A percentile compares a stretch with the other conserved stretches of the same genome.
These are phyloP conservation scores for Lineus longissimus DNA, from an alignment of 1,140 invertebrate genomes.

Conservation along the genomic window DNA sequence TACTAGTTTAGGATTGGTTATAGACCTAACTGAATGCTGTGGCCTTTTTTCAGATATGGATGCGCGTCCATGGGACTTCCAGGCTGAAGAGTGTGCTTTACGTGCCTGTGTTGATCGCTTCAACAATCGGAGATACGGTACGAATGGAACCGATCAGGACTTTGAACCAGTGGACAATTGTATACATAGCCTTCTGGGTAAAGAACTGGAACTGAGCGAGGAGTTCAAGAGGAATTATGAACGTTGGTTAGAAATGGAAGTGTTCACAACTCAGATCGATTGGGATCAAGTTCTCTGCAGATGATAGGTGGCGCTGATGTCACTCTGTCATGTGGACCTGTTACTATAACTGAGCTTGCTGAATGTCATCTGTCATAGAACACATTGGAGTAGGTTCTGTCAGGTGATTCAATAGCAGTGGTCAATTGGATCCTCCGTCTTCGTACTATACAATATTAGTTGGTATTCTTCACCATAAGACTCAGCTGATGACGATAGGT, in stretches of 20 bases:
- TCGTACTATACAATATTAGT: too few relatives aligned
- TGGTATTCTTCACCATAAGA: too few relatives aligned
- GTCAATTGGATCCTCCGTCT: too few relatives aligned
- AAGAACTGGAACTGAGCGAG: conserved; percentile 73
- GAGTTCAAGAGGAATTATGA: conserved; percentile 97
- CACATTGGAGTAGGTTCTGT: too few relatives aligned
- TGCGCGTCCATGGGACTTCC: conserved; percentile 96
- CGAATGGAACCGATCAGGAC: conserved; percentile 58
- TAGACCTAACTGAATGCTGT: too few relatives aligned
- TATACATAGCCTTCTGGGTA: conserved; percentile 76
- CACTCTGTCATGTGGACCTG: too few relatives aligned
- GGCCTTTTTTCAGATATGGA: conserved; percentile 75
- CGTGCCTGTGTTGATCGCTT: conserved; percentile 91
- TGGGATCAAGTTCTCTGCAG: conserved; percentile 60
- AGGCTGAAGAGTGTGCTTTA: conserved; percentile 94
- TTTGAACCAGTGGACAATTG: conserved; percentile 82
- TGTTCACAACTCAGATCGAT: conserved; percentile 74
- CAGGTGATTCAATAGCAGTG: too few relatives aligned
- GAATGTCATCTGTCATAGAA: too few relatives aligned
- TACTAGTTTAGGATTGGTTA: too few relatives aligned
- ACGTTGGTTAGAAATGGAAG: conserved; percentile 93
- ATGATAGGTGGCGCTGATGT: neutral
- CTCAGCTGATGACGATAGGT: too few relatives aligned
- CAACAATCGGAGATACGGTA: conserved; percentile 82
- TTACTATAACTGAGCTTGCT: too few relatives aligned